Evolutionary conservation across 2,113 vertebrate species (phyloP).

Genomic region (Pterocles burchelli): DNA sequence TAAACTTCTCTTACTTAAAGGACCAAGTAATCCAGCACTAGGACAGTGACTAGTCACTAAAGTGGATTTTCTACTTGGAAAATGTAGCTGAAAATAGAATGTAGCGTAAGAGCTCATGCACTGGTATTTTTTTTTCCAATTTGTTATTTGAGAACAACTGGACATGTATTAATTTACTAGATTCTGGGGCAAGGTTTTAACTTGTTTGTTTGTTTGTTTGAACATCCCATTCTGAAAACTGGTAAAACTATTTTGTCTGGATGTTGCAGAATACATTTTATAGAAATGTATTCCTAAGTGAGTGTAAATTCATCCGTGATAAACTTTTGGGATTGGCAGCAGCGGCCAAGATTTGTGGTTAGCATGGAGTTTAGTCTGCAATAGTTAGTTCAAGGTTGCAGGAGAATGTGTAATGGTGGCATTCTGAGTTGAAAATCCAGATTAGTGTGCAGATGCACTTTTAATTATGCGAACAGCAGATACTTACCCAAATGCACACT

Average conservation of each 20-base stretch:
- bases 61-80: neutral
- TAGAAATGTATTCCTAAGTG: neutral
- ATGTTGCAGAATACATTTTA: neutral
- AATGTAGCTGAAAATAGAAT: neutral
- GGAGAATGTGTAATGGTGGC: rapidly evolving
- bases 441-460: neutral
- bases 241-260: neutral
- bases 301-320: neutral
- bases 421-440: neutral
- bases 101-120: neutral
- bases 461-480: neutral
- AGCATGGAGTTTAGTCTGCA: neutral
- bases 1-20: neutral
- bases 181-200: neutral
- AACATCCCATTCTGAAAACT: neutral
- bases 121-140: neutral
- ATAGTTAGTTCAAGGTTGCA: neutral
- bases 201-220: neutral
- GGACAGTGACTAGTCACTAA: neutral
- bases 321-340: neutral
- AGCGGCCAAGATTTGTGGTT: neutral
- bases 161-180: neutral
- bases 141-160: neutral
- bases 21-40: neutral
- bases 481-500: neutral